phyloP scores from a whole-genome alignment of 35 echinoderm and acorn worm genomes.

The Acanthaster planci region DNA sequence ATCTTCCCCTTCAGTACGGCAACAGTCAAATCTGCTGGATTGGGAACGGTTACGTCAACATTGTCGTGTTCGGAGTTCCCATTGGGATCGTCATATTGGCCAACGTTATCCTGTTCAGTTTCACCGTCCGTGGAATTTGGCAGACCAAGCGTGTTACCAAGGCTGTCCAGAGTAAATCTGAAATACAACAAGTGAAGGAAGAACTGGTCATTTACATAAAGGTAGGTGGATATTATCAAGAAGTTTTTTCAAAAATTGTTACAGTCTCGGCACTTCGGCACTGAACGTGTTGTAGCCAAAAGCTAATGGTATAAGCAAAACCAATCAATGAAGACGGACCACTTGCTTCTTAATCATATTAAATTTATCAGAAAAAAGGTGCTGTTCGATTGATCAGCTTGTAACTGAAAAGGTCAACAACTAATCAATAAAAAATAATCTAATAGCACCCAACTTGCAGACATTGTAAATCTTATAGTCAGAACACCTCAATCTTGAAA shows the following conservation, averaged over 20 bases:
- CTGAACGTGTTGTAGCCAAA: not conserved
- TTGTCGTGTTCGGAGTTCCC: conserved; percentile 34
- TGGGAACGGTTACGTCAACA: conserved; percentile 7
- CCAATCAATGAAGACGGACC: not conserved
- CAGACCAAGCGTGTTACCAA: not conserved
- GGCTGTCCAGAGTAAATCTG: not conserved
- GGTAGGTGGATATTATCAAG: too few relatives aligned
- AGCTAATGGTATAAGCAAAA: not conserved
- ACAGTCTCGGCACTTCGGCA: not conserved
- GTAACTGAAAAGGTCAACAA: too few relatives aligned
- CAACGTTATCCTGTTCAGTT: not conserved
- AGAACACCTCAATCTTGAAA: too few relatives aligned
- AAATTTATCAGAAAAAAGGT: too few relatives aligned
- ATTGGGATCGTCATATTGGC: not conserved
- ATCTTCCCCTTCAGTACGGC: conserved; percentile 12
- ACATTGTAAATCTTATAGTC: too few relatives aligned
- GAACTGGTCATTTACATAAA: conserved; percentile 33
- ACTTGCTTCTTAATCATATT: not conserved
- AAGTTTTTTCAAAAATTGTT: too few relatives aligned
- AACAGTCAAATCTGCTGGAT: conserved; percentile 25
- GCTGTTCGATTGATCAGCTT: too few relatives aligned
- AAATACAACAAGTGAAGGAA: conserved; percentile 14
- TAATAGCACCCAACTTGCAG: too few relatives aligned
- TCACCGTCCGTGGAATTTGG: conserved; percentile 1
- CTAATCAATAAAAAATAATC: too few relatives aligned